Conservation (phyloP, 2,113 vertebrate genomes). For the Oxyura jamaicensis region DNA sequence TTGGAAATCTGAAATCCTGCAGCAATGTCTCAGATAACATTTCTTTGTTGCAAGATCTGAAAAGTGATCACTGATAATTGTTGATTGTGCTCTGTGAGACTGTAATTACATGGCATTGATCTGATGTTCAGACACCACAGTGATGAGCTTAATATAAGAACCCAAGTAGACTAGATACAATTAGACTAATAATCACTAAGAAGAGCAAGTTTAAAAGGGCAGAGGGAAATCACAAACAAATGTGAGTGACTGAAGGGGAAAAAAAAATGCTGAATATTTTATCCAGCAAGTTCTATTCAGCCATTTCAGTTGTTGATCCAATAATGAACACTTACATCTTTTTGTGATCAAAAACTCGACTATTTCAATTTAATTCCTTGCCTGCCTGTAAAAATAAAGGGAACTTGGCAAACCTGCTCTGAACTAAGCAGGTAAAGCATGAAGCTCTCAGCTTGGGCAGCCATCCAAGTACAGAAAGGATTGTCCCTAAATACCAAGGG, state of each 20-base stretch:
- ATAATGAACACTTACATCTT: background rate
- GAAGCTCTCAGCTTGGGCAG: background rate
- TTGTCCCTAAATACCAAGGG: constrained; percentile 37
- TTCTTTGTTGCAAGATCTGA: constrained; percentile 73
- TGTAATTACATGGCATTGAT: constrained; percentile 74
- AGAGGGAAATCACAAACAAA: constrained; percentile 39
- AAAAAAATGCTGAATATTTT: background rate
- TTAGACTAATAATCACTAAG: constrained; percentile 63
- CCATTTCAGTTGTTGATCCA: background rate
- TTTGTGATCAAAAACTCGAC: background rate
- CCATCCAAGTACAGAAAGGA: background rate
- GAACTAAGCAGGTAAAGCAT: background rate
- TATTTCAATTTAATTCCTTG: background rate
- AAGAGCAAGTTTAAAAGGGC: constrained; percentile 53
- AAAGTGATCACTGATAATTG: constrained; percentile 71
- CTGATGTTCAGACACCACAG: constrained; percentile 61
- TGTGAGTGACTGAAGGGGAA: constrained; percentile 2
- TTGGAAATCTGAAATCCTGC: constrained; percentile 70
- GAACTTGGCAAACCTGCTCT: background rate
- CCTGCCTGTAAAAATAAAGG: background rate
- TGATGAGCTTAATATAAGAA: constrained; percentile 52
- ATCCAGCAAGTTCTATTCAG: background rate
- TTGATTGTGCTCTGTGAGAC: constrained; percentile 72
- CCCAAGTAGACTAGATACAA: constrained; percentile 64
- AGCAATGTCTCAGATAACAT: constrained; percentile 58